Base-by-base conservation (phyloP, 2,797 vertebrate species). In the Manis crassicaudata region DNA sequence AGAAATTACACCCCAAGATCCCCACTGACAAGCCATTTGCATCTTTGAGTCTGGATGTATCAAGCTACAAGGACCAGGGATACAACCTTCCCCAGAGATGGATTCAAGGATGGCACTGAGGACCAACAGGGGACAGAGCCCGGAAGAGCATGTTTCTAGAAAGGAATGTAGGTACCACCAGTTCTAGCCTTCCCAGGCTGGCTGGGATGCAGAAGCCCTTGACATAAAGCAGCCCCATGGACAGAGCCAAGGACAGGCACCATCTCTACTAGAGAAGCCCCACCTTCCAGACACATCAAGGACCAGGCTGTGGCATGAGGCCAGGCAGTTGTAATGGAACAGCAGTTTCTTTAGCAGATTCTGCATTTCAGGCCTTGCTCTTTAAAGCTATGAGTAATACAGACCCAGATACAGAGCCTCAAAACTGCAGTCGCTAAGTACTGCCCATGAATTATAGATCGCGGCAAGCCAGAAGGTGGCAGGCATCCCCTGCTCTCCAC, bases 271-370 rank as follows among this genome's bases (percentile, higher is more conserved):
- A 32, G 2, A 10, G 27, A 67, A 13, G 13, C 16, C 75, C 37
- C 65, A 21, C 56, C 32, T 32, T 60, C 29, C 32, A 35, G 23
- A n/a, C 85, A 35, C 58, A 68, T 27, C 27, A 27, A 46, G 56
- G 29, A 29, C 52, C 35, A 21, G 50, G 2, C 50, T 3, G 21
- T 43, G 46, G 21, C 6, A 18, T n/a, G n/a, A 5, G 0, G 32
- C 37, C 11, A 0, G 40, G 29, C 35, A 2, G 40, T 37, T 32
- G 40, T 18, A 43, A 54, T 0, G 5, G 14, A 17, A 5, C 4
- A 4, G n/a, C 25, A 17, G 40, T 21, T 43, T 12, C 12, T 29
- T 62, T 21, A 73, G 46, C 46, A 40, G 58, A 14, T 20, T 6
- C 20, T 50, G 18, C 25, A 7, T 17, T 2, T 50, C n/a, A 12